These are phyloP conservation scores for Coracopsis vasa DNA, from an alignment of 2,113 vertebrate species.

Conservation along the genomic window DNA sequence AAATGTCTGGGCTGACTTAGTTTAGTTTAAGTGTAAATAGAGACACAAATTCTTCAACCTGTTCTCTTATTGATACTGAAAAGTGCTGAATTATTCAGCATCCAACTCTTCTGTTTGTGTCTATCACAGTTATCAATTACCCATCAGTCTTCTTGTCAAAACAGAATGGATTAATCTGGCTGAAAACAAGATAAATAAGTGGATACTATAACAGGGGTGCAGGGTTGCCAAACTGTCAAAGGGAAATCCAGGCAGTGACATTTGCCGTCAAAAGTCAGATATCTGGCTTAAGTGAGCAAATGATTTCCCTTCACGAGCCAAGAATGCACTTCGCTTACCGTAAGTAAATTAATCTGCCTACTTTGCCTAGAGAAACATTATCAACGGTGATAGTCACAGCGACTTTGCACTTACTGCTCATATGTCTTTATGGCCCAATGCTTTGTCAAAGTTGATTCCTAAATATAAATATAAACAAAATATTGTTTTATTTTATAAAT, in stretches of 20 bases:
- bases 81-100: conserved; percentile 88
- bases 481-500: background rate
- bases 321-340: conserved; percentile 95
- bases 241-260: conserved; percentile 84
- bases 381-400: conserved; percentile 74
- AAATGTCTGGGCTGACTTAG: conserved; percentile 84
- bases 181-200: conserved; percentile 86
- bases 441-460: conserved; percentile 6
- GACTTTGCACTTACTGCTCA: conserved; percentile 71
- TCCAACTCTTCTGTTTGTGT: conserved; percentile 87
- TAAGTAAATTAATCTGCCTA: conserved; percentile 91
- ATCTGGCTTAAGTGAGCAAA: conserved; percentile 87
- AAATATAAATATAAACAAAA: background rate
- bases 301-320: conserved; percentile 85
- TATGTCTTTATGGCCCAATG: conserved; percentile 72
- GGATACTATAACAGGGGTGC: conserved; percentile 82
- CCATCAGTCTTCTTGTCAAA: conserved; percentile 87
- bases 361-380: conserved; percentile 85
- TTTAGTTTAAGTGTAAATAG: conserved; percentile 88
- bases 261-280: conserved; percentile 91
- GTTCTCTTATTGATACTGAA: conserved; percentile 87
- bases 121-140: conserved; percentile 91
- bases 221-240: conserved; percentile 84
- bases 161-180: conserved; percentile 87
- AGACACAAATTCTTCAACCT: conserved; percentile 84